These are phyloP conservation scores for Thripadectes ignobilis DNA, from an alignment of 2,797 vertebrate species.

Conservation along the genomic window DNA sequence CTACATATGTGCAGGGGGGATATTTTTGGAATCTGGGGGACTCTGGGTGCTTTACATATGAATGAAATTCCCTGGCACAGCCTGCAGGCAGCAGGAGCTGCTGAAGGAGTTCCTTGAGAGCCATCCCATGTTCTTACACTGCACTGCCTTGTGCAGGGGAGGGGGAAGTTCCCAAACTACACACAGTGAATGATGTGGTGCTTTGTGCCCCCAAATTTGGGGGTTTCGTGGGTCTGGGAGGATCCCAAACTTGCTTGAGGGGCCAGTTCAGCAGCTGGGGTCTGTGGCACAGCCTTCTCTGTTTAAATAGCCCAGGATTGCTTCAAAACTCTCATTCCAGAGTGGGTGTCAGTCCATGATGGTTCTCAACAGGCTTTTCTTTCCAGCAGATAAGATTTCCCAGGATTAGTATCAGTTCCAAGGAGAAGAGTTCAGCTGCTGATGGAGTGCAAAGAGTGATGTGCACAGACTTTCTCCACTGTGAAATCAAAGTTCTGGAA, in stretches of 20 bases:
- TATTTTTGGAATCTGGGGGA: constrained; percentile 5
- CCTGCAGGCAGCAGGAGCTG: neutral
- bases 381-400: neutral
- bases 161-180: neutral
- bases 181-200: neutral
- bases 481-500: neutral
- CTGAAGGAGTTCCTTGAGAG: neutral
- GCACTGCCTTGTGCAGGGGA: neutral
- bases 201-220: neutral
- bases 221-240: fast-evolving
- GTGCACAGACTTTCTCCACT: neutral
- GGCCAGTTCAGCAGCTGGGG: neutral
- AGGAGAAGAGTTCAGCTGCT: neutral
- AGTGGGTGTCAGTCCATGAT: neutral
- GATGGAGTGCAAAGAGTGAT: neutral
- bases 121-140: fast-evolving
- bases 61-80: neutral
- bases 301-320: neutral
- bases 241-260: neutral
- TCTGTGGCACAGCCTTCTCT: neutral
- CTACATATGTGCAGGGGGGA: neutral
- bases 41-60: neutral
- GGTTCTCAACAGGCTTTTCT: neutral
- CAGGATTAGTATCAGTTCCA: neutral
- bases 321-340: neutral